Percentiles rank a stretch among this genome's conserved stretches.
Conservation (phyloP, 2,797 vertebrate species). For the Rhadinocentrus ornatus region DNA sequence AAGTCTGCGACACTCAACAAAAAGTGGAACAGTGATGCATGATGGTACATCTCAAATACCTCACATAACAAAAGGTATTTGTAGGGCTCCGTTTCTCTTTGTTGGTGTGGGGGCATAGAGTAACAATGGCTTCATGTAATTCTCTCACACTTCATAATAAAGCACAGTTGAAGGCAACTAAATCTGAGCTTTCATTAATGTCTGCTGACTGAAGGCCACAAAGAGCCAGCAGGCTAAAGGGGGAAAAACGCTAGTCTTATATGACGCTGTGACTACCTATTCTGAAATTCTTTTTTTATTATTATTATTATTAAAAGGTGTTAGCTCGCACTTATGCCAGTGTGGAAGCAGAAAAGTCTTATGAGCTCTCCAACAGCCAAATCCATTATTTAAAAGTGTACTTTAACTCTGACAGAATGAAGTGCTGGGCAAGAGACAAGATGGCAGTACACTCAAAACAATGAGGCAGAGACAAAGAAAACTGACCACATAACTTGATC, state of each 20-base stretch:
- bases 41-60: constrained; percentile 41
- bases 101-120: constrained; percentile 17
- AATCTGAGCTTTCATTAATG: constrained; percentile 30
- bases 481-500: constrained; percentile 10
- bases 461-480: constrained; percentile 27
- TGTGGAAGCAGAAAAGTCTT: background rate
- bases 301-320: background rate
- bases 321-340: constrained; percentile 12
- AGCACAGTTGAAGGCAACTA: constrained; percentile 30
- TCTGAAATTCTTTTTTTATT: constrained; percentile 16
- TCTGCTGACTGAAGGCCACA: constrained; percentile 29
- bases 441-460: background rate
- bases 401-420: constrained; percentile 12
- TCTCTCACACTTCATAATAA: constrained; percentile 48
- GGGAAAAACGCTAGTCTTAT: background rate
- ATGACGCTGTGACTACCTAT: constrained; percentile 8
- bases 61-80: constrained; percentile 42
- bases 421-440: background rate
- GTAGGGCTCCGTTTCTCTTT: constrained; percentile 27
- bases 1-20: constrained; percentile 44
- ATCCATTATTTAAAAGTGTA: constrained; percentile 47
- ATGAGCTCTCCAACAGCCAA: background rate
- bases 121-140: constrained; percentile 18
- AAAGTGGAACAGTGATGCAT: constrained; percentile 42
- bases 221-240: constrained; percentile 21